Base-by-base conservation (phyloP, 1,140 invertebrate genomes). In the Meloidogyne exigua region DNA sequence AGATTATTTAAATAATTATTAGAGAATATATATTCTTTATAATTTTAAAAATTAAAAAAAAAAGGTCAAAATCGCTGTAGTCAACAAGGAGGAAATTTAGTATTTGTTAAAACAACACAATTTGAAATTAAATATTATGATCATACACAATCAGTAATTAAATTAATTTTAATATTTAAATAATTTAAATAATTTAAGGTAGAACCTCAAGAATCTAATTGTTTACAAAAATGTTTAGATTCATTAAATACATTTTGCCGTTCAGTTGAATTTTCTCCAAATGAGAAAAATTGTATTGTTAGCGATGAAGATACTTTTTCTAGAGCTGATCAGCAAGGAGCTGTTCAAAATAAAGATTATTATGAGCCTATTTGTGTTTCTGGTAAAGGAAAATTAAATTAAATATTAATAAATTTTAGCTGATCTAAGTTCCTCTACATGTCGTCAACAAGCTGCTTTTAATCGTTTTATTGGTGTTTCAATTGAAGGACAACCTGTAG, bases 101-200 rank as follows among this genome's bases (percentile, higher is more conserved):
- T 87, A 3, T 87, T 87, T 71, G 87, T 87, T 23, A 87, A 87
- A 78, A 87, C 85, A 28, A 87, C 85, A 67, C 81, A 87, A 62
- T 87, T 87, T 75, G 86, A 87, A 75, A 87, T 87, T 75, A 86
- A 85, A 57, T 88, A 77, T 75, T 88, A 88, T 72, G 85, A 87
- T 64, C 85, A 87, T 75, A 87, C 85, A 11, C 87, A 87, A 65
- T 62, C 65, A 23, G 10, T 42, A 26, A 42, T 18, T 13, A 23
- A 18, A 63, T n/a, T n/a, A 57, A 57, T 9, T 57, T n/a, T 57
- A n/a, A n/a, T 1, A n/a, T 9, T n/a, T n/a, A 57, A 49, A 3
- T 49, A 49, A 7, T 57, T 49, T 57, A 18, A 49, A 18, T 49
- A 32, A 3, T n/a, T 57, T 0, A 57, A 83, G 5, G 87, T 87